Conservation (phyloP, 2,888 invertebrate species). For the Pyrrhosoma nymphula region DNA sequence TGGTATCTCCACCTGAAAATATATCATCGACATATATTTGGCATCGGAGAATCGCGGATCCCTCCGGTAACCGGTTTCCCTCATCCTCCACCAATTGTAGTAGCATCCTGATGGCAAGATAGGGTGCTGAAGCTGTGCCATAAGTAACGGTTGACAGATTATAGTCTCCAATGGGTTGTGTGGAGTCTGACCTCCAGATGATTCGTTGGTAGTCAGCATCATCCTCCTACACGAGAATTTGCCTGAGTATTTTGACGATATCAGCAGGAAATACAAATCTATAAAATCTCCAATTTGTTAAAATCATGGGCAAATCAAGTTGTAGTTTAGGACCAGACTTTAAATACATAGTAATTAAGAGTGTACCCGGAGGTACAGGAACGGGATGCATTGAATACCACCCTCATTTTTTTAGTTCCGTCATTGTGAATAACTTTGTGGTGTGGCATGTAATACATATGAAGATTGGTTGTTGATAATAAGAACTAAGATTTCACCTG, state of each 20-base stretch:
- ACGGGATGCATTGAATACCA: background rate
- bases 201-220: background rate
- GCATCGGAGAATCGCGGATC: background rate
- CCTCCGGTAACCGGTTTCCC: background rate
- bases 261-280: background rate
- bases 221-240: background rate
- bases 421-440: background rate
- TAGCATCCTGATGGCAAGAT: background rate
- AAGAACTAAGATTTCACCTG: no score
- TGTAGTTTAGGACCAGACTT: background rate
- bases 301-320: background rate
- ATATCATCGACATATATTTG: background rate
- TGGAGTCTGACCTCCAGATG: background rate
- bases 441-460: background rate
- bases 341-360: background rate
- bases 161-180: background rate
- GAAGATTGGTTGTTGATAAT: no score
- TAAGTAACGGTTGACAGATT: background rate
- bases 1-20: no score
- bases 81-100: background rate
- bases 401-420: background rate
- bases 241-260: background rate
- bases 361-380: background rate
- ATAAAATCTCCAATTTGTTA: background rate
- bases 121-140: background rate